Evolutionary conservation across 1,140 invertebrate genomes (phyloP), one percentile per base, ranked within the genome.

Genomic region (Thalassaphorura encarpata): DNA sequence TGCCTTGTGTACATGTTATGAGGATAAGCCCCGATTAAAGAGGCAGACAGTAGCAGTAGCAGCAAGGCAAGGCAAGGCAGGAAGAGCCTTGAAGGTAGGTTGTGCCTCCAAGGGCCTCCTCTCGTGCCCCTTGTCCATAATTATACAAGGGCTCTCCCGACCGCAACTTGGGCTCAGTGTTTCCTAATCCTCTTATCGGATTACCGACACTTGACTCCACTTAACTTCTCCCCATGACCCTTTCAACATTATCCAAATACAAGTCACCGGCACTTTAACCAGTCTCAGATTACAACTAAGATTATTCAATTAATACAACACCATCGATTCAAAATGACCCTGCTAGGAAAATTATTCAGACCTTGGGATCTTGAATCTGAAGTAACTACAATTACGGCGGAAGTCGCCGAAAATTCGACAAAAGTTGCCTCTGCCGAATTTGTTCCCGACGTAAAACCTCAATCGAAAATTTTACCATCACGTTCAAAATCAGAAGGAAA

Each of bases 331-430:
- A 61, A 56, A 48, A 65, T 65, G 63, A 65, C 63, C 23, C 54
- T 63, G 1, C 48, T 59, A 36, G 50, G 66, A 11, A 62, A 58
- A 50, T 50, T 67, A 21, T 67, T 67, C 43, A 60, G 66, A n/a
- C 66, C 66, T 4, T 67, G 66, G 66, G 64, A 65, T 31, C 28
- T 53, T n/a, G 19, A 43, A 2, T 15, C 26, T 4, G 54, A 60
- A 16, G 54, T 24, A 29, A 2, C 19, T 1, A 24, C 18, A 43
- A 54, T 48, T 23, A 23, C 6, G 6, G 6, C 6, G 6, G 42
- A 16, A 15, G 42, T 8, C 21, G 11, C 42, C 6, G 21, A 18
- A 45, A 16, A 16, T 13, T 16, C 11, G 42, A 18, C 0, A 21
- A 21, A 19, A 24, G 31, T 36, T 16, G 18, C 40, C 0, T 24